phyloP scores from a whole-genome alignment of 2,888 invertebrate genomes.

The Antheraea yamamai region DNA sequence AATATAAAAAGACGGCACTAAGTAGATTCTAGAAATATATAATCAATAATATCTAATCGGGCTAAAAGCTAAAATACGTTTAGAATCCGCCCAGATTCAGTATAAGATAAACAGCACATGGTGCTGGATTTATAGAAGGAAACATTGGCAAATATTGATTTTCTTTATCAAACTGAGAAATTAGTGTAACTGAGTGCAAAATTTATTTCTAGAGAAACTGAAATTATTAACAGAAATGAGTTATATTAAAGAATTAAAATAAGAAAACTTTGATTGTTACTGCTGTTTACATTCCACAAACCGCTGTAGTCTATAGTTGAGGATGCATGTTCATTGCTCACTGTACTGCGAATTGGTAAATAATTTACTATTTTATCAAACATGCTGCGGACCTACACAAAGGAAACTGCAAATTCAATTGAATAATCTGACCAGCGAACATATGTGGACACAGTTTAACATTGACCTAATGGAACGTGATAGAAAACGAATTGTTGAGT shows the following conservation, averaged over 20 bases:
- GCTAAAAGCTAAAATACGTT: conserved; percentile 8
- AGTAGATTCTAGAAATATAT: neutral
- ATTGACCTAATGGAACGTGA: neutral
- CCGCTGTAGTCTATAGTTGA: neutral
- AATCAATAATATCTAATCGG: neutral
- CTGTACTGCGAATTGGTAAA: neutral
- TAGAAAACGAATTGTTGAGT: neutral
- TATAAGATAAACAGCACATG: conserved; percentile 2
- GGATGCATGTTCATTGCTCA: neutral
- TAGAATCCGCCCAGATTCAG: conserved; percentile 7
- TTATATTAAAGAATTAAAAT: neutral
- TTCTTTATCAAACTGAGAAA: neutral
- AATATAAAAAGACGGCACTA: neutral
- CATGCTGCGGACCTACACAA: neutral
- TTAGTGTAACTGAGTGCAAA: neutral
- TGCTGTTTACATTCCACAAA: neutral
- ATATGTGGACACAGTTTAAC: neutral
- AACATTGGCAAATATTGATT: neutral
- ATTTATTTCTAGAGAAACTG: neutral
- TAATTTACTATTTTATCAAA: neutral
- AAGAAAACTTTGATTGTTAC: neutral
- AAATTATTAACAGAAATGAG: neutral
- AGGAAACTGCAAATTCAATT: neutral
- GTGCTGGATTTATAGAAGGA: neutral
- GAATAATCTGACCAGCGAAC: neutral